These are phyloP conservation scores for Doris montereyensis DNA, from an alignment of 2,888 invertebrate species.

Conservation along the genomic window DNA sequence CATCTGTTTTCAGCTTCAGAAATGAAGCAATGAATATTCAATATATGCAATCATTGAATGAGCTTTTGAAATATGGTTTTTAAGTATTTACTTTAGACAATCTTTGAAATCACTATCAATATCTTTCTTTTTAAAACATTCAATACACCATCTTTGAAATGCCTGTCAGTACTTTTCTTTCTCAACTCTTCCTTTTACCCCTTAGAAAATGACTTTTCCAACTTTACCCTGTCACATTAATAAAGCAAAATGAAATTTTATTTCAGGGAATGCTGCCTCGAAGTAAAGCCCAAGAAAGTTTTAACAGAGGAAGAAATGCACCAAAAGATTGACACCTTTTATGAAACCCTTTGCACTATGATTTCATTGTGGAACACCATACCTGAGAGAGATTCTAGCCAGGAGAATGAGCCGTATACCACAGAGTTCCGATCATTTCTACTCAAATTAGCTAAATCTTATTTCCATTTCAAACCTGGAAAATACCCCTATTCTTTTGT, in stretches of 20 bases:
- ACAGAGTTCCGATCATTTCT: slow-evolving; percentile 18
- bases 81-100: too few species aligned
- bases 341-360: not conserved
- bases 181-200: not conserved
- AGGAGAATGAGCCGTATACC: slow-evolving; percentile 27
- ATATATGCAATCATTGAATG: too few species aligned
- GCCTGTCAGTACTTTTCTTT: not conserved
- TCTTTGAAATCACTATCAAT: too few species aligned
- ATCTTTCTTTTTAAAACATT: too few species aligned
- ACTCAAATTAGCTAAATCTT: slow-evolving; percentile 28
- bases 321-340: not conserved
- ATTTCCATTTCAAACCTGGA: slow-evolving; percentile 23
- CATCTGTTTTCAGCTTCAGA: too few species aligned
- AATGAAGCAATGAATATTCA: too few species aligned
- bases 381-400: not conserved
- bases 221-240: not conserved
- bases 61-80: too few species aligned
- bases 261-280: not conserved
- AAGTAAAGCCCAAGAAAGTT: not conserved
- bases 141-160: too few species aligned
- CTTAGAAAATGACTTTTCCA: not conserved
- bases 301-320: slow-evolving; percentile 20
- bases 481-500: slow-evolving; percentile 22
- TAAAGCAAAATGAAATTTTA: not conserved
- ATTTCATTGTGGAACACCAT: not conserved